phyloP scores from a whole-genome alignment of 2,113 vertebrate genomes.

The Oreochromis spilurus region DNA sequence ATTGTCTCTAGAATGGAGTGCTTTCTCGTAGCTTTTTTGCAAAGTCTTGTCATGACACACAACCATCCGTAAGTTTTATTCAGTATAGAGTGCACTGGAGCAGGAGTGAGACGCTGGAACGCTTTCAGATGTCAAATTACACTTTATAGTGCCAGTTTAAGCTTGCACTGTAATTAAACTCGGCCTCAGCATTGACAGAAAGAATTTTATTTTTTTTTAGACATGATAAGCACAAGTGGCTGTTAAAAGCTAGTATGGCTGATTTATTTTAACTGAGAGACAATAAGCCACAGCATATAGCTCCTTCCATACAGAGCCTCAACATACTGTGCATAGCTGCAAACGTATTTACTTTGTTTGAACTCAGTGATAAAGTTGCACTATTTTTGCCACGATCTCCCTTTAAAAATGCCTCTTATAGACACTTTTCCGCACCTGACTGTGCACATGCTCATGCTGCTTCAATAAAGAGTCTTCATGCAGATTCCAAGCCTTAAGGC shows the following conservation, averaged over 20 bases:
- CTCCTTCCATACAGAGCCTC: not conserved
- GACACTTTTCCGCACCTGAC: not conserved
- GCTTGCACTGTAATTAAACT: conserved; percentile 9
- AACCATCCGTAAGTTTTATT: not conserved
- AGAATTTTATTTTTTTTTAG: not conserved
- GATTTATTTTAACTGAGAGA: not conserved
- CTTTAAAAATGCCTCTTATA: not conserved
- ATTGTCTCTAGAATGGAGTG: not conserved
- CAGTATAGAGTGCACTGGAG: not conserved
- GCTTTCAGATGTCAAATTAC: conserved; percentile 1
- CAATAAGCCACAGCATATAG: not conserved
- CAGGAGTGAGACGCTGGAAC: not conserved
- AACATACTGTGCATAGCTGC: not conserved
- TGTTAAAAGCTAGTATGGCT: not conserved
- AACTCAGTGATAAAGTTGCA: not conserved
- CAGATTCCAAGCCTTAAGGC: conserved; percentile 11
- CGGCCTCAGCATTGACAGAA: not conserved
- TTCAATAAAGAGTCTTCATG: not conserved
- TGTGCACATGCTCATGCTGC: not conserved
- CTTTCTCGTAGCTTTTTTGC: not conserved
- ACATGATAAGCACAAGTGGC: not conserved
- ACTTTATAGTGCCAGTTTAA: not conserved
- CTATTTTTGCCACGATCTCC: not conserved
- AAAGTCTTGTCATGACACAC: not conserved
- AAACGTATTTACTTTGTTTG: not conserved